A percentile compares a stretch with the other conserved stretches of the same genome.
These are phyloP conservation scores for Agrotis segetum DNA, from an alignment of 2,888 invertebrate species.

Conservation along the genomic window DNA sequence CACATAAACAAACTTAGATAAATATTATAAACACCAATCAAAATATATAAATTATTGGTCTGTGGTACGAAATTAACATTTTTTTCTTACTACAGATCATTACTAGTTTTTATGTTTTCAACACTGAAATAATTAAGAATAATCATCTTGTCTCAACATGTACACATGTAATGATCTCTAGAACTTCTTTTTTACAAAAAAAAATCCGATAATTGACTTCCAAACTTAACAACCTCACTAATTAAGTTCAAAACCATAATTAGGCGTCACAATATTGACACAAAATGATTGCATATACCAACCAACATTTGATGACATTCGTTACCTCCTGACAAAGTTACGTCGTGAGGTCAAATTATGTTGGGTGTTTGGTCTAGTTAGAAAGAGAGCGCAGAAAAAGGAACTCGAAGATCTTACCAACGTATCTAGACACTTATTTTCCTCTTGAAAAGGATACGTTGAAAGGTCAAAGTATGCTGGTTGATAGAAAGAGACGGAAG, in stretches of 20 bases:
- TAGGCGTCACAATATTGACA: constrained; percentile 70
- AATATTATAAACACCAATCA: too few relatives aligned
- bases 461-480: constrained; percentile 44
- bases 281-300: constrained; percentile 49
- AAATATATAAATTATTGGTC: too few relatives aligned
- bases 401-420: constrained; percentile 65
- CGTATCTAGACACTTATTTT: constrained; percentile 19
- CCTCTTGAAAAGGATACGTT: background rate
- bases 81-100: background rate
- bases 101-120: constrained; percentile 10
- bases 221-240: constrained; percentile 63
- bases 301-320: constrained; percentile 40
- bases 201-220: constrained; percentile 50
- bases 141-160: constrained; percentile 12
- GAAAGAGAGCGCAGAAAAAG: constrained; percentile 62
- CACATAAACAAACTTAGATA: too few relatives aligned
- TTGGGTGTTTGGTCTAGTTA: constrained; percentile 33
- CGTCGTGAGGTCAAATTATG: constrained; percentile 29
- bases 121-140: constrained; percentile 19
- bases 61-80: background rate
- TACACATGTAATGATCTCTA: constrained; percentile 8
- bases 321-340: constrained; percentile 2
- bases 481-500: constrained; percentile 45
- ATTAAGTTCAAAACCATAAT: constrained; percentile 67
- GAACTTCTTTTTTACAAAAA: constrained; percentile 24